phyloP scores from a whole-genome alignment of 1,140 invertebrate species.

The Drosophila pallidifrons region DNA sequence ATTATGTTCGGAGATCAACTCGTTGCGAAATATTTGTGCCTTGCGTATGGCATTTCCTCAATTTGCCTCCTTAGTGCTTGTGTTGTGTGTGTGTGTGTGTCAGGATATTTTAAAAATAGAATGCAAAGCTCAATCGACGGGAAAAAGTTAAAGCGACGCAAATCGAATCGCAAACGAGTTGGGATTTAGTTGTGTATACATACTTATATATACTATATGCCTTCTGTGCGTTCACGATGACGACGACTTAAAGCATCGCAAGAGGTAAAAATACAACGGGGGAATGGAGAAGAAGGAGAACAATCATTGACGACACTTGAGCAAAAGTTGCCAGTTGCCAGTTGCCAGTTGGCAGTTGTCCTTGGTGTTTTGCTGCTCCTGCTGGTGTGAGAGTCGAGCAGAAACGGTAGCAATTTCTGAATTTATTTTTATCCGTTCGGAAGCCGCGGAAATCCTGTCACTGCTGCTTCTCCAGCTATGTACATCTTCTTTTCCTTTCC shows the following conservation, averaged over 20 bases:
- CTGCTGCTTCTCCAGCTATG: conserved; percentile 15
- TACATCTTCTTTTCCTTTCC: not conserved
- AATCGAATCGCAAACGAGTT: conserved; percentile 70
- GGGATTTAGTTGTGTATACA: conserved; percentile 44
- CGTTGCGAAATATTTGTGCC: not conserved
- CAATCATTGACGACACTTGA: conserved; percentile 66
- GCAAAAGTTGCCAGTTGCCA: conserved; percentile 61
- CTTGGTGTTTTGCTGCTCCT: conserved; percentile 19
- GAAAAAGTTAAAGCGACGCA: conserved; percentile 76
- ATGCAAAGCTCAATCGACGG: conserved; percentile 60
- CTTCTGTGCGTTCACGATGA: not conserved
- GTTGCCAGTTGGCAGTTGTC: conserved; percentile 62
- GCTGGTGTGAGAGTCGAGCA: conserved; percentile 29
- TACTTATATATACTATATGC: not conserved
- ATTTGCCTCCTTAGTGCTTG: conserved; percentile 31
- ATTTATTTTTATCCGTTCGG: conserved; percentile 78
- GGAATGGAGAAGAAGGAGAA: not conserved
- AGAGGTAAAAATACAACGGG: not conserved
- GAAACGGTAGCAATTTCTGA: conserved; percentile 80
- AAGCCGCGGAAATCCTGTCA: conserved; percentile 77
- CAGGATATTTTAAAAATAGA: conserved; percentile 46
- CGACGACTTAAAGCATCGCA: conserved; percentile 35
- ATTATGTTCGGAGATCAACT: conserved; percentile 34
- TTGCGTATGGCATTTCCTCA: conserved; percentile 25
- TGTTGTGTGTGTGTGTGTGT: no score